phyloP scores from a whole-genome alignment of 2,113 vertebrate genomes.

The Cynoglossus semilaevis region DNA sequence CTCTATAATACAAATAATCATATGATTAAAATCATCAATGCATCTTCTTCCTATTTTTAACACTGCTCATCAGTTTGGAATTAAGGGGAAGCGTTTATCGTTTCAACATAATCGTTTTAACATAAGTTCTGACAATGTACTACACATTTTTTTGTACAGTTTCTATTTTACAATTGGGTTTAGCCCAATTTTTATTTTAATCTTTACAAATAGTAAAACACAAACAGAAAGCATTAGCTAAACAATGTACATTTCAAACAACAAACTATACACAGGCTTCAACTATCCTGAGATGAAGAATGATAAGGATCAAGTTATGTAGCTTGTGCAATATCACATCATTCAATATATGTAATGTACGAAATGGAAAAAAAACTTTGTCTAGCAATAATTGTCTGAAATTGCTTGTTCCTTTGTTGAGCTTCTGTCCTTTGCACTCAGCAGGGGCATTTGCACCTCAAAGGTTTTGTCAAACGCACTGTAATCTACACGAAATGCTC shows the following conservation, averaged over 20 bases:
- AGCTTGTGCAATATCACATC: no score
- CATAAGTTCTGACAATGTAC: no score
- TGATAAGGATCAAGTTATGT: not conserved
- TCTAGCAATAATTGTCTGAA: constrained; percentile 14
- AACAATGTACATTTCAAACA: not conserved
- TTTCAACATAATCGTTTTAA: no score
- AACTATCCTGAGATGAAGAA: constrained; percentile 1
- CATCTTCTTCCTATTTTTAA: no score
- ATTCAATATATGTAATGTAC: not conserved
- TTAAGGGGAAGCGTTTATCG: no score
- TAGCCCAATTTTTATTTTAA: constrained; percentile 1
- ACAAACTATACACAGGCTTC: not conserved
- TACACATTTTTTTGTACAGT: no score
- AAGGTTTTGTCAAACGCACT: constrained; percentile 81
- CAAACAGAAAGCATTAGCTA: no score
- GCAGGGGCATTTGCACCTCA: constrained; percentile 73
- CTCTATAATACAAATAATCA: no score
- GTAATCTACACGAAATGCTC: constrained; percentile 80
- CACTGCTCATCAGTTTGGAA: no score
- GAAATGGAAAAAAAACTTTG: not conserved
- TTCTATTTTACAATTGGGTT: not conserved
- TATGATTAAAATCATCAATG: no score
- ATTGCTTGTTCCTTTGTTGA: constrained; percentile 46
- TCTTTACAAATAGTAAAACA: not conserved
- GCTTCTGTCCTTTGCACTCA: constrained; percentile 75